A percentile compares a stretch with the other conserved stretches of the same genome.
Evolutionary conservation across 2,113 vertebrate species (phyloP).

Genomic region (Cinclus cinclus): DNA sequence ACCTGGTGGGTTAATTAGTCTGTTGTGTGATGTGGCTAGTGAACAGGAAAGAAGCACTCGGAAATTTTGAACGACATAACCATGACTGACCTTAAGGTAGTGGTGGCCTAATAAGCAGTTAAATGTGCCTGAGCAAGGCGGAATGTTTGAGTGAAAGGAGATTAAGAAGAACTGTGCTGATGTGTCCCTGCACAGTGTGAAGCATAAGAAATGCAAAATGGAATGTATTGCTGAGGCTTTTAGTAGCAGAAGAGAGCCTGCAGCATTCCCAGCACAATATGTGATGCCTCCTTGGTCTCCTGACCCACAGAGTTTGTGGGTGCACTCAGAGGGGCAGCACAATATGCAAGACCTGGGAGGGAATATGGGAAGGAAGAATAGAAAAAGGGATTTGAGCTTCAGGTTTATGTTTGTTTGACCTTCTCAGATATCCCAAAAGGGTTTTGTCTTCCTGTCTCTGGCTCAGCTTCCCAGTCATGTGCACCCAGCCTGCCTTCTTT

Average conservation of each 20-base stretch:
- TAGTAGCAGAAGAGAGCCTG: neutral
- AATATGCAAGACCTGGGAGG: neutral
- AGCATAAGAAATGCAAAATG: neutral
- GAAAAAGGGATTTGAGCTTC: neutral
- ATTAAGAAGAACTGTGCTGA: neutral
- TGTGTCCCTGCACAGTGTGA: neutral
- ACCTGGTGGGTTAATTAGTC: constrained; percentile 52
- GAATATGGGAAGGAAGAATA: neutral
- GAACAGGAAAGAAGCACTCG: neutral
- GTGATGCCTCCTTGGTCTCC: neutral
- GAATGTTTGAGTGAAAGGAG: neutral
- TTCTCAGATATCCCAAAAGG: neutral
- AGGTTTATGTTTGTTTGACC: neutral
- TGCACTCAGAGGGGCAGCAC: neutral
- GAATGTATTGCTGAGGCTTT: neutral
- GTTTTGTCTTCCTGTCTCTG: neutral
- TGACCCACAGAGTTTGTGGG: neutral
- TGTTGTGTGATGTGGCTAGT: neutral
- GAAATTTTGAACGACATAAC: constrained; percentile 2
- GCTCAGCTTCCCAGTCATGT: neutral
- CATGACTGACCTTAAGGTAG: constrained; percentile 17
- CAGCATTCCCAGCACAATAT: neutral
- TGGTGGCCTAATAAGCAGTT: neutral
- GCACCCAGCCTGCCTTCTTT: neutral
- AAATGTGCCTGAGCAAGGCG: neutral